phyloP scores from a whole-genome alignment of 1,140 invertebrate genomes.

The Neuroterus valhalla region DNA sequence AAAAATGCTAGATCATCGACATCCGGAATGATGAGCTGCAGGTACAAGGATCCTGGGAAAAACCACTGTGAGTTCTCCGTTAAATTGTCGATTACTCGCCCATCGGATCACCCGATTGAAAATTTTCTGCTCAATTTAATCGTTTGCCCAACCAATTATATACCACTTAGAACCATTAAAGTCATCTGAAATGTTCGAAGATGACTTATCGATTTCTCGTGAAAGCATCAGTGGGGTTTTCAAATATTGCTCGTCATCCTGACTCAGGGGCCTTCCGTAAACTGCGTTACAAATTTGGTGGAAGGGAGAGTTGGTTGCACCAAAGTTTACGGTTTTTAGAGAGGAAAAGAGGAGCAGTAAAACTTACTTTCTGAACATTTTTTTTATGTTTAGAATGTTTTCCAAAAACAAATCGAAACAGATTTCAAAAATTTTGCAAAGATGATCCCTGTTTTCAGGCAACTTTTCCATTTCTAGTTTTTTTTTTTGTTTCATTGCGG shows the following conservation, averaged over 20 bases:
- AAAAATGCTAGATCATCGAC: conserved; percentile 68
- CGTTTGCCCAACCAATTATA: conserved; percentile 50
- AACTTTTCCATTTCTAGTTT: no score
- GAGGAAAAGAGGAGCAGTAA: no score
- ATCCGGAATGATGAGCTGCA: conserved; percentile 45
- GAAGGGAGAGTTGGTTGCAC: no score
- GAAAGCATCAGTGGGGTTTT: not conserved
- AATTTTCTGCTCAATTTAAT: conserved; percentile 64
- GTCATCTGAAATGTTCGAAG: not conserved
- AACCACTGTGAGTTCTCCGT: conserved; percentile 48
- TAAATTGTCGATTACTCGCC: conserved; percentile 64
- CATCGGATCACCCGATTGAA: conserved; percentile 50
- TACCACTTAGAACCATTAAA: conserved; percentile 47
- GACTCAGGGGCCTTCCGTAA: no score
- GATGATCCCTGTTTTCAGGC: no score
- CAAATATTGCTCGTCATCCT: not conserved
- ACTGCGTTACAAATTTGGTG: no score
- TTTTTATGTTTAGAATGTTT: no score
- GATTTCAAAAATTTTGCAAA: no score
- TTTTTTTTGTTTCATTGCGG: no score
- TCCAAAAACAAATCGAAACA: no score
- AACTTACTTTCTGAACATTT: no score
- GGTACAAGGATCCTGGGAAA: conserved; percentile 53
- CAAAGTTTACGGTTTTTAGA: no score
- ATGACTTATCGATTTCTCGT: conserved; percentile 19